phyloP scores from a whole-genome alignment of 2,113 vertebrate genomes.

The Xyrauchen texanus region DNA sequence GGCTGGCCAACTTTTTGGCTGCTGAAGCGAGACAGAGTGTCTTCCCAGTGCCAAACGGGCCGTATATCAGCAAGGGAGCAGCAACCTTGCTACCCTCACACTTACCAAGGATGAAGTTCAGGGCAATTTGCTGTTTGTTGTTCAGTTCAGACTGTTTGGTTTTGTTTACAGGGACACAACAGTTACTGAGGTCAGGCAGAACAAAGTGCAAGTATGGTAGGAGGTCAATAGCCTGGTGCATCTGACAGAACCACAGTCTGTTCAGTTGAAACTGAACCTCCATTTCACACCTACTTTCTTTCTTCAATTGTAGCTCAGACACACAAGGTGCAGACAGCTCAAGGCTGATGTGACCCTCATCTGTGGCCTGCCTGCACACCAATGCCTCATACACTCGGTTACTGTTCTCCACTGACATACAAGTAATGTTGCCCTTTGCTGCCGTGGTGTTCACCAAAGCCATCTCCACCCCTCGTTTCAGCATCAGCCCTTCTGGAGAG shows the following conservation, averaged over 20 bases:
- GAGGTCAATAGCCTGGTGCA: conserved; percentile 79
- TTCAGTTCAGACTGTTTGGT: conserved; percentile 53
- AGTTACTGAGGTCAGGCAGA: conserved; percentile 62
- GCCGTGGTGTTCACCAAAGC: conserved; percentile 5
- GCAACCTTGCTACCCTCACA: conserved; percentile 43
- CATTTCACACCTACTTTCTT: conserved; percentile 60
- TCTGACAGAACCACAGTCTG: conserved; percentile 76
- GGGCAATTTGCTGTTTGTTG: conserved; percentile 80
- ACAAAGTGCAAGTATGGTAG: conserved; percentile 67
- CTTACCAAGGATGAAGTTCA: conserved; percentile 77
- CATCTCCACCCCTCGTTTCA: conserved; percentile 17
- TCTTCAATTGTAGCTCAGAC: conserved; percentile 71
- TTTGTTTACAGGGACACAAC: conserved; percentile 52
- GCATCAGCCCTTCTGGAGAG: conserved; percentile 12
- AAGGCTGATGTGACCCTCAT: conserved; percentile 72
- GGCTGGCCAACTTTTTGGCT: conserved; percentile 75
- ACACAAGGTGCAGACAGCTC: conserved; percentile 79
- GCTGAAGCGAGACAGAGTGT: conserved; percentile 87
- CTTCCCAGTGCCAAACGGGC: conserved; percentile 92
- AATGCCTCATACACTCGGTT: conserved; percentile 77
- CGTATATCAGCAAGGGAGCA: conserved; percentile 87
- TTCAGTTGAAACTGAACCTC: conserved; percentile 90
- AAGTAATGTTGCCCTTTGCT: background rate
- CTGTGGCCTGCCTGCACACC: conserved; percentile 67
- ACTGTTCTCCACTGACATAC: background rate